phyloP scores from a whole-genome alignment of 2,888 invertebrate genomes.

The Stictocephala bisonia region DNA sequence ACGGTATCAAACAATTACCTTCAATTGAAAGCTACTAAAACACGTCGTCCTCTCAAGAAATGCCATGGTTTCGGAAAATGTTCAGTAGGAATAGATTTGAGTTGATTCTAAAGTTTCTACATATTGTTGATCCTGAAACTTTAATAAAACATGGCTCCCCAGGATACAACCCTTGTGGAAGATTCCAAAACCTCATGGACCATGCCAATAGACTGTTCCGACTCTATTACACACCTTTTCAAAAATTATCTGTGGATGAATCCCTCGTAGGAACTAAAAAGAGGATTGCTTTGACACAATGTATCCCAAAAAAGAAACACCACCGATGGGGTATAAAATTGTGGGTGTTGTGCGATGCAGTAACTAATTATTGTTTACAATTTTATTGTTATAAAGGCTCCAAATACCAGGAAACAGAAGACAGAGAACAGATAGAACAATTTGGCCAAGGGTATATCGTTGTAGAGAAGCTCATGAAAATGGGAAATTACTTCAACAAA shows the following conservation, averaged over 20 bases:
- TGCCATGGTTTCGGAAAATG: too few species aligned
- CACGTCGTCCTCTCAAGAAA: neutral
- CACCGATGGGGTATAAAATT: neutral
- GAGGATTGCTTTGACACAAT: neutral
- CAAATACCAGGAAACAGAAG: neutral
- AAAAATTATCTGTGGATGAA: neutral
- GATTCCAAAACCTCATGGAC: too few species aligned
- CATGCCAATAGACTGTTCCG: too few species aligned
- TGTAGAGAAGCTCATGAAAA: neutral
- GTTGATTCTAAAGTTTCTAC: neutral
- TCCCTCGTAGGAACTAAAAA: constrained; percentile 1
- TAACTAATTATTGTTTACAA: too few species aligned
- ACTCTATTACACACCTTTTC: neutral
- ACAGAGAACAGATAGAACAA: neutral
- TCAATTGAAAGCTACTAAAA: neutral
- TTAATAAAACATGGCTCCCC: too few species aligned
- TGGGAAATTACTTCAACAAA: too few species aligned
- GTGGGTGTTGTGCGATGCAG: too few species aligned
- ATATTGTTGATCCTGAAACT: neutral
- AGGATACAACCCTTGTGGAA: too few species aligned
- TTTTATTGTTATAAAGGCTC: constrained; percentile 9
- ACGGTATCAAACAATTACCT: neutral
- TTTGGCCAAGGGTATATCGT: neutral
- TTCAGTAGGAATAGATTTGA: too few species aligned
- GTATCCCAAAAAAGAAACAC: too few species aligned